Percentiles rank a stretch among this genome's conserved stretches.
Evolutionary conservation across 2,888 invertebrate genomes (phyloP).

Genomic region (Oligia strigilis): DNA sequence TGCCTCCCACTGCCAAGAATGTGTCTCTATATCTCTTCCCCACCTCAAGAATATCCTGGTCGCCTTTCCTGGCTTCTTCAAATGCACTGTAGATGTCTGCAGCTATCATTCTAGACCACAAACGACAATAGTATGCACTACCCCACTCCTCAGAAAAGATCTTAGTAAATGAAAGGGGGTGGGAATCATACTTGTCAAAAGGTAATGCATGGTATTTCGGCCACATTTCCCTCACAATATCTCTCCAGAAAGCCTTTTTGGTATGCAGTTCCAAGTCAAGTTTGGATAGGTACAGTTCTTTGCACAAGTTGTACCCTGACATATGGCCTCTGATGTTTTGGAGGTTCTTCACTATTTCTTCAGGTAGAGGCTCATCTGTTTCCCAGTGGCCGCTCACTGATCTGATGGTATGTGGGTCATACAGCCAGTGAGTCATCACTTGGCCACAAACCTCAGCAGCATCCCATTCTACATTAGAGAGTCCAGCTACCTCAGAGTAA

Average conservation of each 20-base stretch:
- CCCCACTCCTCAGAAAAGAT: slow-evolving; percentile 96
- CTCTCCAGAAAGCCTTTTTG: slow-evolving; percentile 95
- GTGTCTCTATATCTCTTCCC: slow-evolving; percentile 95
- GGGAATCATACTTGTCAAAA: slow-evolving; percentile 94
- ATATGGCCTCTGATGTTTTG: slow-evolving; percentile 93
- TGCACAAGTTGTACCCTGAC: slow-evolving; percentile 94
- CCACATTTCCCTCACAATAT: slow-evolving; percentile 95
- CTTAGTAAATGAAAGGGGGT: slow-evolving; percentile 95
- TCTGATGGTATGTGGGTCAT: slow-evolving; percentile 91
- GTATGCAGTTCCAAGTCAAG: slow-evolving; percentile 96
- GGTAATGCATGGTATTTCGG: slow-evolving; percentile 94
- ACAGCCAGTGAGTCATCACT: slow-evolving; percentile 95
- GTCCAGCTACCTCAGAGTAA: slow-evolving; percentile 96
- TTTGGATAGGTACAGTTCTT: slow-evolving; percentile 95
- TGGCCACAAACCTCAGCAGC: slow-evolving; percentile 95
- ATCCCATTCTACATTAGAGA: slow-evolving; percentile 98
- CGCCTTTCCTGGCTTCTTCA: slow-evolving; percentile 91
- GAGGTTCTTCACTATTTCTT: slow-evolving; percentile 92
- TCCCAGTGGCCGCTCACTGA: slow-evolving; percentile 94
- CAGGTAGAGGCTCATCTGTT: slow-evolving; percentile 93
- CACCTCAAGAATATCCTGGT: slow-evolving; percentile 89
- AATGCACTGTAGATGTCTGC: slow-evolving; percentile 97
- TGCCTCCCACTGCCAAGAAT: slow-evolving; percentile 95
- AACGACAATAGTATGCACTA: slow-evolving; percentile 95
- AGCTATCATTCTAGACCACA: slow-evolving; percentile 97